Evolutionary conservation across 2,113 vertebrate genomes (phyloP).

Genomic region (Oxyura jamaicensis): DNA sequence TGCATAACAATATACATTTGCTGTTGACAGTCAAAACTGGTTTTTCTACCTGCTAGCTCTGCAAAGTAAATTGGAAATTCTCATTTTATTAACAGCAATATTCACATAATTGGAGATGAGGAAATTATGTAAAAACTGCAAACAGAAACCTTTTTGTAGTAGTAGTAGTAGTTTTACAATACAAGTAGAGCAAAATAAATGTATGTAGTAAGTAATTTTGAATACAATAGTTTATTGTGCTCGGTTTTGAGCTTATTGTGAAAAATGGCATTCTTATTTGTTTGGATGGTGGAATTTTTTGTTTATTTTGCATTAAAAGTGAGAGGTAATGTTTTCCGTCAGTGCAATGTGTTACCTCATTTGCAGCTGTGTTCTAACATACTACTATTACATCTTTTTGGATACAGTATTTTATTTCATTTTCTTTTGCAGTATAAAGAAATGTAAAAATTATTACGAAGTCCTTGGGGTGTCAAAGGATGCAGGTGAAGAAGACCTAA

Average conservation of each 20-base stretch:
- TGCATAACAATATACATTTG: not conserved
- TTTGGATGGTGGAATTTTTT: not conserved
- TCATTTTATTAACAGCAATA: not conserved
- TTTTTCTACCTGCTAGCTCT: not conserved
- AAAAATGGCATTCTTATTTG: not conserved
- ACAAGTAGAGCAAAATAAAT: not conserved
- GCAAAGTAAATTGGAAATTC: not conserved
- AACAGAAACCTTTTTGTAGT: not conserved
- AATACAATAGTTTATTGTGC: not conserved
- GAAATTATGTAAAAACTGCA: not conserved
- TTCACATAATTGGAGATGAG: not conserved
- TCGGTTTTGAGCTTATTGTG: not conserved
- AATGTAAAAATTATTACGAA: slow-evolving; percentile 96
- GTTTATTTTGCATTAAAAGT: not conserved
- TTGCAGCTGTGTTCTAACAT: not conserved
- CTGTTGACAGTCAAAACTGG: not conserved
- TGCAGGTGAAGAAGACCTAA: slow-evolving; percentile 93
- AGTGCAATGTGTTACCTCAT: not conserved
- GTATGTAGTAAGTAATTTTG: not conserved
- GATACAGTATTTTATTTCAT: slow-evolving; percentile 12
- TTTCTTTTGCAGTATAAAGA: slow-evolving; percentile 89
- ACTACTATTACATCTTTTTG: not conserved
- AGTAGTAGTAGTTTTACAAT: not conserved
- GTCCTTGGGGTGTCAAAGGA: slow-evolving; percentile 92
- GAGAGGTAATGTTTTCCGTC: not conserved